Evolutionary conservation across 2,888 invertebrate genomes (phyloP), one percentile per base, ranked within the genome.

Genomic region (Mesochorus sp.): DNA sequence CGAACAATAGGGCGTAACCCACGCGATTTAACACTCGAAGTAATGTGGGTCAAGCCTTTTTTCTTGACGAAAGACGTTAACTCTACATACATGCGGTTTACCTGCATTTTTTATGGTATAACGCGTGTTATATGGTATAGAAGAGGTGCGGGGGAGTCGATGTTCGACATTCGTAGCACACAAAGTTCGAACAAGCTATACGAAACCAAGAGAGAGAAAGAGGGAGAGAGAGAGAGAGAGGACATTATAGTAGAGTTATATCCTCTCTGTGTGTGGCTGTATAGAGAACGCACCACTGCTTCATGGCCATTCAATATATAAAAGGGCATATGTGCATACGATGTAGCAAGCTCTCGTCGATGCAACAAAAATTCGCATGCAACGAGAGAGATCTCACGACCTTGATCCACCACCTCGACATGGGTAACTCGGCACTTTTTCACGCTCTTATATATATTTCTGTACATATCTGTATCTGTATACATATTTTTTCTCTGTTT

Each of bases 401-500:
- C 80, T 81, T 80, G 76, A 74, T 74, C 73, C 77, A 53, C 73
- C 73, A 74, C 68, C 79, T 80, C 68, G 37, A 26, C 57, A 12
- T 44, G 66, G 26, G 51, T 61, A 71, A 71, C 59, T 39, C 70
- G 59, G 39, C 59, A 59, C 59, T 61, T 61, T 71, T 71, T 14
- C 17, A 57, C 24, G 42, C 66, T 67, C 28, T 10, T 17, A 5
- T 37, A 6, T 39, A 8, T 71, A 14, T 26, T 14, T 57, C 55
- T 34, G 12, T 10, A n/a, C n/a, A 17, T 44, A 14, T 28, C 12
- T 28, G n/a, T 39, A 24, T 19, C 12, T 39, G n/a, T 44, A 31
- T 28, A 8, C 24, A 17, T 51, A 34, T 10, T 21, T 39, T 26
- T 31, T 71, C 26, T 14, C 59, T 66, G 12, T 53, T 53, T 53